Evolutionary conservation across 1,140 invertebrate genomes (phyloP).

Genomic region (Hypsibius dujardini): DNA sequence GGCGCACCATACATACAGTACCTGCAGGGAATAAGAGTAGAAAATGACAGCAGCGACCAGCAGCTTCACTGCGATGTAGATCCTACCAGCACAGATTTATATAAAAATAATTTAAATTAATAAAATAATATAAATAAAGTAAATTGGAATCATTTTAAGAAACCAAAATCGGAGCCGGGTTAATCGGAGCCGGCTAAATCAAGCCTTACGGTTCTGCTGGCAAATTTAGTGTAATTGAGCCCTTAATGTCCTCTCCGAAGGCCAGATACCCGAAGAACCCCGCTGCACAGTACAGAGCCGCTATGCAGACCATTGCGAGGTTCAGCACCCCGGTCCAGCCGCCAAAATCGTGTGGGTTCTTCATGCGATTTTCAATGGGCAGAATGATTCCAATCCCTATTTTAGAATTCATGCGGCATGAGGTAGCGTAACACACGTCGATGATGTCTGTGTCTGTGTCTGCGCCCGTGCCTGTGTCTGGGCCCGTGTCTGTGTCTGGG

Average conservation of each 20-base stretch:
- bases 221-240: too few relatives aligned
- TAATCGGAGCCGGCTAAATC: too few relatives aligned
- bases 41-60: constrained; percentile 24
- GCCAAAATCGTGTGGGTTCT: constrained; percentile 59
- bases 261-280: constrained; percentile 79
- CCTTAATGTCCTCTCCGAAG: too few relatives aligned
- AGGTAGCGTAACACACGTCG: too few relatives aligned
- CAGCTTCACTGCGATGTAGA: neutral
- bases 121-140: too few relatives aligned
- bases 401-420: neutral
- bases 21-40: constrained; percentile 26
- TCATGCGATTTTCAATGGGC: constrained; percentile 83
- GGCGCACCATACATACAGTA: constrained; percentile 13
- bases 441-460: too few relatives aligned
- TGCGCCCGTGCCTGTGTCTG: too few relatives aligned
- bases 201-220: too few relatives aligned
- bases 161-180: too few relatives aligned
- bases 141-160: too few relatives aligned
- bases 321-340: constrained; percentile 70
- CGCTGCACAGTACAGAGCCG: constrained; percentile 55
- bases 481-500: too few relatives aligned
- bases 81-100: constrained; percentile 34
- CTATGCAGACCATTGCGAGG: constrained; percentile 63
- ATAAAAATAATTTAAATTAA: too few relatives aligned
- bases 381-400: constrained; percentile 41